Percentiles rank a stretch among this genome's conserved stretches.
phyloP scores from a whole-genome alignment of 2,797 vertebrate genomes.

The Echiichthys vipera region DNA sequence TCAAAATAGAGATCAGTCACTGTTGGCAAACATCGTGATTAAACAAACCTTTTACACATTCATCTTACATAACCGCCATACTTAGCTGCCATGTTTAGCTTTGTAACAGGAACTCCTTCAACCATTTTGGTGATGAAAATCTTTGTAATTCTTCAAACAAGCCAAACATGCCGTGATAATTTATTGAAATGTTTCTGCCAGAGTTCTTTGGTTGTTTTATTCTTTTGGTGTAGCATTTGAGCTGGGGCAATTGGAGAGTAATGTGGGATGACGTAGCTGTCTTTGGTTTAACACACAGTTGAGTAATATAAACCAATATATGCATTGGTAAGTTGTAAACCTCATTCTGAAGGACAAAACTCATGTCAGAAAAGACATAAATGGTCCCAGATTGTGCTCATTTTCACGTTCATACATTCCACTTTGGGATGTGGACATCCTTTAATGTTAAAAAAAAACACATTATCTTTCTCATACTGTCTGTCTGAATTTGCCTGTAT shows the following conservation, averaged over 20 bases:
- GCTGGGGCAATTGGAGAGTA: background rate
- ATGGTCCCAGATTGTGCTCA: too few relatives aligned
- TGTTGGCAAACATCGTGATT: slow-evolving; percentile 38
- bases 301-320: slow-evolving; percentile 26
- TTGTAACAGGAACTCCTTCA: slow-evolving; percentile 14
- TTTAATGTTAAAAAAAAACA: too few relatives aligned
- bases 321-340: slow-evolving; percentile 25
- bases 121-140: slow-evolving; percentile 26
- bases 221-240: slow-evolving; percentile 1
- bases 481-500: too few relatives aligned
- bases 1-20: slow-evolving; percentile 25
- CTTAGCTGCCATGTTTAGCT: slow-evolving; percentile 30
- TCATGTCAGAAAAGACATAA: slow-evolving; percentile 19
- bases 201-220: background rate
- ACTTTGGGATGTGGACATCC: too few relatives aligned
- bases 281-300: slow-evolving; percentile 7
- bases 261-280: slow-evolving; percentile 17
- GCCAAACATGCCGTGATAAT: background rate
- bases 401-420: too few relatives aligned
- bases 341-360: slow-evolving; percentile 31
- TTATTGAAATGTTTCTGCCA: background rate
- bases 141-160: slow-evolving; percentile 8
- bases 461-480: too few relatives aligned
- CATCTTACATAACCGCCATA: slow-evolving; percentile 27
- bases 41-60: slow-evolving; percentile 44